These are phyloP conservation scores for Heliconius hewitsoni DNA, from an alignment of 1,140 invertebrate species.

Conservation along the genomic window DNA sequence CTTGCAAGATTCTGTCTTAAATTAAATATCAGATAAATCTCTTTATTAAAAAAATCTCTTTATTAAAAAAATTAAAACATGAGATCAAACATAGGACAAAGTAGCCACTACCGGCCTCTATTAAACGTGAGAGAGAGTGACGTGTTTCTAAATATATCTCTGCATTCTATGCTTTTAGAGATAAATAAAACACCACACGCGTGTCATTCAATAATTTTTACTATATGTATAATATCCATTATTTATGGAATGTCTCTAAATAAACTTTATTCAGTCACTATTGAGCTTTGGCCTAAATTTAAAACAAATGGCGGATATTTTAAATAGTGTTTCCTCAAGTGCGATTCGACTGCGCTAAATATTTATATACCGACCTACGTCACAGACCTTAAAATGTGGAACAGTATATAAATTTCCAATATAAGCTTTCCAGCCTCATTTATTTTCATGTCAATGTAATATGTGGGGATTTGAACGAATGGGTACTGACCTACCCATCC, in stretches of 20 bases:
- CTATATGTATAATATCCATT: neutral
- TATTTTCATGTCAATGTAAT: too few species aligned
- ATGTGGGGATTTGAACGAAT: too few species aligned
- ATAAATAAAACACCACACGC: neutral
- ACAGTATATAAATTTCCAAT: neutral
- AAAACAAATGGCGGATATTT: neutral
- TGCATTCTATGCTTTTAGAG: neutral
- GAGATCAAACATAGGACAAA: too few species aligned
- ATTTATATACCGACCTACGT: neutral
- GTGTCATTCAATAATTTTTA: neutral
- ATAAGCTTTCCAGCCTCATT: too few species aligned
- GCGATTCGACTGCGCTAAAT: neutral
- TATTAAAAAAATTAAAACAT: too few species aligned
- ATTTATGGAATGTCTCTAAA: neutral
- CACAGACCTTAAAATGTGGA: neutral
- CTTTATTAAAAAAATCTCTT: too few species aligned
- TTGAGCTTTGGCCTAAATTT: neutral
- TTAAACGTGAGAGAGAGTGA: too few species aligned
- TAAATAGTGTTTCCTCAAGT: neutral
- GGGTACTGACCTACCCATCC: too few species aligned
- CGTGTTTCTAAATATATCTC: neutral
- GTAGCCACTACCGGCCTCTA: too few species aligned
- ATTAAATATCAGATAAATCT: too few species aligned
- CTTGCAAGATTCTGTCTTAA: too few species aligned
- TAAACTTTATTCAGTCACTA: neutral